Conservation (phyloP, 2,888 invertebrate genomes). For the Lamproptera curius region DNA sequence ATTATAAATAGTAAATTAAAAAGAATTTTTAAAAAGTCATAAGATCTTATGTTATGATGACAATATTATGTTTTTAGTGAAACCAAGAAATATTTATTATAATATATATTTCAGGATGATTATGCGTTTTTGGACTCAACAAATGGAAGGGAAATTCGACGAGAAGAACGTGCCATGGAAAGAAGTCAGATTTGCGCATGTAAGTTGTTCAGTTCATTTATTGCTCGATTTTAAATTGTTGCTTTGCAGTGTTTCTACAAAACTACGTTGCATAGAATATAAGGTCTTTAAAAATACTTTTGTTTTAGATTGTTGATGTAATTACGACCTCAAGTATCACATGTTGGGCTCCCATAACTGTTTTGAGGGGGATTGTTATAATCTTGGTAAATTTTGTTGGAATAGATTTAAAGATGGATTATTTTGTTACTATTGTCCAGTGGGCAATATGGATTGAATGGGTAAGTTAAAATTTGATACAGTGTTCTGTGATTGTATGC, state of each 20-base stretch:
- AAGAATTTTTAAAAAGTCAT: too few relatives aligned
- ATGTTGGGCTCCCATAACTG: conserved; percentile 60
- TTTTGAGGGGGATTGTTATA: conserved; percentile 51
- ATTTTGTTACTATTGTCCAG: conserved; percentile 38
- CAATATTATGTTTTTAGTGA: too few relatives aligned
- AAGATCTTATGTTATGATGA: too few relatives aligned
- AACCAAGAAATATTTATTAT: too few relatives aligned
- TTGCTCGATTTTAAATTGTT: too few relatives aligned
- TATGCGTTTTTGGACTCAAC: conserved; percentile 38
- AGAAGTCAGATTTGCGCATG: conserved; percentile 34
- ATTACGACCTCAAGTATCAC: conserved; percentile 43
- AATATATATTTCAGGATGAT: conserved; percentile 12
- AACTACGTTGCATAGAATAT: not conserved
- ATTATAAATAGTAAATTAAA: too few relatives aligned
- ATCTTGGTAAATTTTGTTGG: conserved; percentile 36
- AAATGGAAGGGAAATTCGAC: conserved; percentile 39
- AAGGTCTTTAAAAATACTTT: too few relatives aligned
- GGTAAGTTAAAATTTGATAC: too few relatives aligned
- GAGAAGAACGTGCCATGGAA: conserved; percentile 27
- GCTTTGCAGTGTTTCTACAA: too few relatives aligned
- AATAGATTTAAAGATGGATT: conserved; percentile 30
- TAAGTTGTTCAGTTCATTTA: conserved; percentile 18
- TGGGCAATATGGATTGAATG: conserved; percentile 53
- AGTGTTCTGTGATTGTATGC: too few relatives aligned
- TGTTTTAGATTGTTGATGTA: conserved; percentile 13